Base-by-base conservation (phyloP, 1,140 invertebrate species). In the Macrotrachela quadricornifera region DNA sequence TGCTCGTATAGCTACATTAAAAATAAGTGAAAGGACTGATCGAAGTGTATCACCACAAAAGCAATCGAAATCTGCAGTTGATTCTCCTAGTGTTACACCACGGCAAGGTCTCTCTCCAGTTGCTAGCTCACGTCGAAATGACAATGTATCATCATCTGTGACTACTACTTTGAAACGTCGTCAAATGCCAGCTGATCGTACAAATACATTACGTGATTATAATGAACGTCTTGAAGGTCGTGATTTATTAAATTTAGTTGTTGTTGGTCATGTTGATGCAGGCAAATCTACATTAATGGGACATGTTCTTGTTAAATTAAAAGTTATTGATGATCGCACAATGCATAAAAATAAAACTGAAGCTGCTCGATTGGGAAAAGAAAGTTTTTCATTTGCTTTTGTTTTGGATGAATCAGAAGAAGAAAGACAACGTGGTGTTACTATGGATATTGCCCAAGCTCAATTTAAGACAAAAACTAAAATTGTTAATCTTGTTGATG, bases 271-370 rank as follows among this genome's bases (percentile, higher is more conserved):
- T 30, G 51, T 49, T 6, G 48, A 50, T 38, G 44, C 46, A 8
- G 21, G 94, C 0, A 99, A 99, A 72, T 92, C 86, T 63, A 99
- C 92, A 0, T 65, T 99, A 15, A 87, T 97, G 79, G 94, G 94
- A 0, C 83, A 94, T 64, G 66, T 99, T 13, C 70, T 99, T 0
- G 92, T 79, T 63, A 65, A 74, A 61, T 68, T 95, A 16, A 90
- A 88, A 15, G 80, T 83, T 68, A 85, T 99, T 1, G 80, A 81
- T 40, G 80, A 87, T 60, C 82, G 81, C 64, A 75, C 79, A 0
- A 85, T 99, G 76, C 88, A 95, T 66, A 95, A 94, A 67, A 91
- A 92, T 75, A 88, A 95, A 66, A 84, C 88, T 63, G 91, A 99
- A 62, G 91, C 91, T 49, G 85, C 86, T 64, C 95, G 96, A 67